Evolutionary conservation across 2,888 invertebrate species (phyloP).

Genomic region (Balanococcus diminutus): DNA sequence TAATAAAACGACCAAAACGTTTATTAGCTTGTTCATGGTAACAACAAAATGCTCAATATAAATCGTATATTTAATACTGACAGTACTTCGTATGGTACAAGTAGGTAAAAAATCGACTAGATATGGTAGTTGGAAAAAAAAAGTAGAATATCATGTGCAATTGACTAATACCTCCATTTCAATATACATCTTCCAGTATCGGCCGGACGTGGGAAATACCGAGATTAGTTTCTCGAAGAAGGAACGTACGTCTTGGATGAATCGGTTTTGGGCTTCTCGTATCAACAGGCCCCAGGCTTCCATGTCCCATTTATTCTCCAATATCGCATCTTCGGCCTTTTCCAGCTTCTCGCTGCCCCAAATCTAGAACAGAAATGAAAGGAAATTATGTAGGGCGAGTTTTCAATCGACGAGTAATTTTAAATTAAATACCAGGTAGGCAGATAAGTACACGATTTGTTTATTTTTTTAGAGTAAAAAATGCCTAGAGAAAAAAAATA

Average conservation of each 20-base stretch:
- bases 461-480: too few species aligned
- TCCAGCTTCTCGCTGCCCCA: slow-evolving; percentile 87
- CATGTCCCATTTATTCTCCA: slow-evolving; percentile 88
- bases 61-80: slow-evolving; percentile 18
- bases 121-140: neutral
- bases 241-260: slow-evolving; percentile 85
- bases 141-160: slow-evolving; percentile 47
- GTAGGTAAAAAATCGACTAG: slow-evolving; percentile 44
- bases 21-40: slow-evolving; percentile 50
- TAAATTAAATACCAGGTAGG: too few species aligned
- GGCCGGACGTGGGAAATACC: slow-evolving; percentile 94
- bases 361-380: slow-evolving; percentile 67
- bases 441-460: too few species aligned
- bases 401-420: too few species aligned
- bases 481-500: too few species aligned
- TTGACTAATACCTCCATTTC: slow-evolving; percentile 81
- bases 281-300: slow-evolving; percentile 98
- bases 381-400: neutral
- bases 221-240: slow-evolving; percentile 93
- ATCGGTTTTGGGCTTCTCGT: slow-evolving; percentile 86
- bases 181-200: slow-evolving; percentile 99
- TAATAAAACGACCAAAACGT: slow-evolving; percentile 45
- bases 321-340: slow-evolving; percentile 82
- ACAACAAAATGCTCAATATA: slow-evolving; percentile 27
- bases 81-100: slow-evolving; percentile 38